phyloP scores from a whole-genome alignment of 2,888 invertebrate species.

The Saturnia japonica region DNA sequence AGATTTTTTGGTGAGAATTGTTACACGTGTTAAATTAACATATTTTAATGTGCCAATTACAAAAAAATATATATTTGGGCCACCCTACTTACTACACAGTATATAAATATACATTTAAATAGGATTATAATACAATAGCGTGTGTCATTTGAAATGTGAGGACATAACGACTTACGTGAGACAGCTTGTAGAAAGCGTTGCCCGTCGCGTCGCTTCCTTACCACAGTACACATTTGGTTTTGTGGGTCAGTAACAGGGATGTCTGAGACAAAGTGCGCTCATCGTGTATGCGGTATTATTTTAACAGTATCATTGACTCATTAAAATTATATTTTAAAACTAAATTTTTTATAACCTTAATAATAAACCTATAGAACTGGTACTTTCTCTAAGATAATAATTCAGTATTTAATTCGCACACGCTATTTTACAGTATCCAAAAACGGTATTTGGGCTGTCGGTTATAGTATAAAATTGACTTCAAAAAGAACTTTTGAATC shows the following conservation, averaged over 20 bases:
- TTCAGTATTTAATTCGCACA: too few species aligned
- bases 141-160: conserved; percentile 1
- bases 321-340: not conserved
- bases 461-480: too few species aligned
- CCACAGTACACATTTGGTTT: conserved; percentile 25
- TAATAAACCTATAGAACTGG: not conserved
- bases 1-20: too few species aligned
- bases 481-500: too few species aligned
- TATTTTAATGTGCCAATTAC: too few species aligned
- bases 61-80: too few species aligned
- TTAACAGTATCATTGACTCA: not conserved
- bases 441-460: too few species aligned
- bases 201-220: conserved; percentile 21
- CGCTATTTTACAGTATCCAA: too few species aligned
- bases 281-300: conserved; percentile 38
- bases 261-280: conserved; percentile 30
- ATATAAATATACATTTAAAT: not conserved
- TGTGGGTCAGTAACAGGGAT: conserved; percentile 46
- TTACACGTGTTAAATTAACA: too few species aligned
- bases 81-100: too few species aligned
- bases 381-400: too few species aligned
- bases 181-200: conserved; percentile 21
- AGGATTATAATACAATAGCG: not conserved
- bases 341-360: not conserved
- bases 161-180: conserved; percentile 17